Evolutionary conservation across 2,797 vertebrate genomes (phyloP), one percentile per base, ranked within the genome.

Genomic region (Lophius americanus): DNA sequence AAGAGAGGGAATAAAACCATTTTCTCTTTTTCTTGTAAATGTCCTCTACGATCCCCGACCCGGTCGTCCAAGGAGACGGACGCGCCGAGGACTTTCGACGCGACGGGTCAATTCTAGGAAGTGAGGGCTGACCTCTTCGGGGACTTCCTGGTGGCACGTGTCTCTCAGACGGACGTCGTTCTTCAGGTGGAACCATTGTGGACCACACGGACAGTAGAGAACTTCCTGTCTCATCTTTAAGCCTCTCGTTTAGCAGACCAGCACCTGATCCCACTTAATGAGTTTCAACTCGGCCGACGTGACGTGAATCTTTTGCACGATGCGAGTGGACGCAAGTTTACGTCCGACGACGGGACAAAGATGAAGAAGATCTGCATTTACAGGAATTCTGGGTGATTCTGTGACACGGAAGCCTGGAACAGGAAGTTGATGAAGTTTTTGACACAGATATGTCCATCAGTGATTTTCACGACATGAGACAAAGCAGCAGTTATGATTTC

Each of bases 1-100:
- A 86, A 81, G 77, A 70, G 73, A 76, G 79, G 73, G 86, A 87
- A 84, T 83, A 70, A 70, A 67, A 76, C 83, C 83, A 86, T 87
- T 87, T 83, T 88, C 83, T 82, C 78, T 82, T 80, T 86, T 70
- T 82, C 81, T 84, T 83, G 89, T 90, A 87, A 88, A 83, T 86
- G 86, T 90, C 88, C 85, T 85, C 77, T 70, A 60, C 10, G 7
- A 62, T 7, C 79, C 83, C 81, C 68, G 74, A 69, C 70, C 39
- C 54, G 76, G 73, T 68, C 72, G 14, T 76, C 70, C 56, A 43
- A 68, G 63, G 62, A 79, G 70, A 85, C 77, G 69, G 75, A 33
- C 71, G 48, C 79, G 50, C 53, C 48, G 70, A 82, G 76, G 76
- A 79, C 79, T 81, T 87, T 76, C 71, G 80, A 73, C 41, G 9